Base-by-base conservation (phyloP, 2,113 vertebrate species). In the Xiphorhynchus elegans region DNA sequence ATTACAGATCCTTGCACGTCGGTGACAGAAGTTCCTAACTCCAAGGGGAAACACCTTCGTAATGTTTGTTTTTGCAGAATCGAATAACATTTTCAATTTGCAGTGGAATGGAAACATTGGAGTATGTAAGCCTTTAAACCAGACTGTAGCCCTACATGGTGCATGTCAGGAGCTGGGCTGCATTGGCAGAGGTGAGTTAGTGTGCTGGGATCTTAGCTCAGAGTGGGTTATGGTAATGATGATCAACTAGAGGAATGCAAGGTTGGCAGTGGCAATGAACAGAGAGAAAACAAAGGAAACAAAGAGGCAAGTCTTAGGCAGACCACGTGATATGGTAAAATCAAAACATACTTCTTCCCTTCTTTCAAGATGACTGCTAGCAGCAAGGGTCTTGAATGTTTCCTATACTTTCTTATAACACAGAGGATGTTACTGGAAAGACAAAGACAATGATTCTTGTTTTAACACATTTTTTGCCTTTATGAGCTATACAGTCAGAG, bases 1-100 rank as follows among this genome's bases (percentile, higher is more conserved):
- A 93, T 94, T 96, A 94, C 68, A 93, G 64, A 68, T 70, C n/a
- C 56, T 81, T 47, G 12, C 60, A 47, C 47, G 19, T 33, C 1
- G 1, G 40, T 87, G 79, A 82, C 60, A 88, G 76, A 90, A 91
- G 64, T 62, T 93, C 52, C 60, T 60, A 84, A 72, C 68, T 90
- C 75, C 24, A 18, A 73, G 67, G 68, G 55, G 44, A 94, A 96
- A 89, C 83, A 89, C 87, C 60, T 95, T 84, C 40, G 17, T 52
- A 39, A 89, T 87, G 69, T 92, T 88, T 90, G 85, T 39, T 95
- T 88, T 37, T 84, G 53, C 49, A 67, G 60, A 81, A 86, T 56
- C 73, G 67, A 81, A 28, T 31, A 72, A 35, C 64, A 42, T 64
- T 81, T 63, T 40, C n/a, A 29, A 46, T 59, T 81, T 84, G 56